Evolutionary conservation across 2,113 vertebrate species (phyloP), one percentile per base, ranked within the genome.

Genomic region (Ailurus styani): DNA sequence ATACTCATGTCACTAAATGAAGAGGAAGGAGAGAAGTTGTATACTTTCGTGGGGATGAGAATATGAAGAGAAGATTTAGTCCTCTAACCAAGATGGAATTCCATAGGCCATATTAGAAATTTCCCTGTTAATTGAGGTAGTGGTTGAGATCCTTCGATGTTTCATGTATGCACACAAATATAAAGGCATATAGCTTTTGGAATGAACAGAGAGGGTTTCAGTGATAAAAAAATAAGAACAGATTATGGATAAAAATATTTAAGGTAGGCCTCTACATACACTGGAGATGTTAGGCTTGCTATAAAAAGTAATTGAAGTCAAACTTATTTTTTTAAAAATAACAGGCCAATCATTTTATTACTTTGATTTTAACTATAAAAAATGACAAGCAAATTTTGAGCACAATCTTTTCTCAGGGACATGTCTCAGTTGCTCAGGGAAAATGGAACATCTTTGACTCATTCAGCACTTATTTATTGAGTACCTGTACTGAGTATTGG

Each of bases 321-420:
- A 90, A 34, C 37, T 93, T 88, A 66, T 77, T 77, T 68, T 87
- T 87, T 70, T 62, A 4, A 60, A n/a, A 90, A 79, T 31, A 84
- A 79, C 11, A 64, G 86, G 31, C 42, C 47, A 86, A 25, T 87
- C 9, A 47, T 85, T 82, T 87, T 79, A 87, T 77, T 73, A 75
- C 34, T 90, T 96, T 96, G 57, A 90, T 86, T 86, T 93, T 82
- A 82, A 55, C 92, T 85, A 5, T 66, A 94, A 86, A 7, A 62
- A 96, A 73, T 64, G 27, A 87, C 12, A 68, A 52, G 15, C 29
- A 83, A 27, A 54, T 94, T 91, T 90, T 86, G 55, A 91, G 37
- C 37, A 60, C 17, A 55, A 1, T 87, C 13, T 87, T 93, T 94
- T 87, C 73, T 91, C 62, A 70, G 42, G 31, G n/a, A 23, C 34